Conservation (phyloP, 2,797 vertebrate species). For the Parotocinclus haroldoi region DNA sequence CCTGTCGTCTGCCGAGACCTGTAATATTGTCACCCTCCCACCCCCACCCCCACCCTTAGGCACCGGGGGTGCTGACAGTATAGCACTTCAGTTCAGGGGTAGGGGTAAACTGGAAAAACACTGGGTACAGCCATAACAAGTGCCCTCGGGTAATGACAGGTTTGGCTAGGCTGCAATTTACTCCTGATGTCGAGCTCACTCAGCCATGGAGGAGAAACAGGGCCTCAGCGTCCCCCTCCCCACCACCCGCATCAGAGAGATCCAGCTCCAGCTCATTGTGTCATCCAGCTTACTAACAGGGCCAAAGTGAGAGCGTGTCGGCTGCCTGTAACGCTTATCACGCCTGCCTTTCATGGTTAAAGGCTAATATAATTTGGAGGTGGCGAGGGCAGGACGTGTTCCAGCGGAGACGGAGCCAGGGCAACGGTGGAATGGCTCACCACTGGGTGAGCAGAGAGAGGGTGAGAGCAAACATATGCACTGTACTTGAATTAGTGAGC, state of each 20-base stretch:
- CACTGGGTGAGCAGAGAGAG: not conserved
- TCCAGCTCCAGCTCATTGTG: not conserved
- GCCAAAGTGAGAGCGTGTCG: slow-evolving; percentile 37
- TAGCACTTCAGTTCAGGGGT: slow-evolving; percentile 44
- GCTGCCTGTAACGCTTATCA: slow-evolving; percentile 43
- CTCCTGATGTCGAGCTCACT: slow-evolving; percentile 46
- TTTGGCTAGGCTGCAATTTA: slow-evolving; percentile 66
- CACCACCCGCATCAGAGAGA: slow-evolving; percentile 12
- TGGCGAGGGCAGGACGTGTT: slow-evolving; percentile 21
- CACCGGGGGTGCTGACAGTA: slow-evolving; percentile 57
- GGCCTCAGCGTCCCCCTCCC: slow-evolving; percentile 33
- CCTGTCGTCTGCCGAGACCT: slow-evolving; percentile 58
- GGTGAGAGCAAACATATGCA: not conserved
- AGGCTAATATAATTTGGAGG: slow-evolving; percentile 49
- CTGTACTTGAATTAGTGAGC: not conserved
- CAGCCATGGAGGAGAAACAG: slow-evolving; percentile 37
- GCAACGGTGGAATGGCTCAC: slow-evolving; percentile 19
- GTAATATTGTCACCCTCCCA: slow-evolving; percentile 66
- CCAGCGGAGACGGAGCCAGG: slow-evolving; percentile 34
- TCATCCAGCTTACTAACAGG: slow-evolving; percentile 47
- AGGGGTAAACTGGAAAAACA: slow-evolving; percentile 57
- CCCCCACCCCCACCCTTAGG: slow-evolving; percentile 42
- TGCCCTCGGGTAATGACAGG: slow-evolving; percentile 70
- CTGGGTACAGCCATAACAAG: slow-evolving; percentile 58
- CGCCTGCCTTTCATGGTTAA: slow-evolving; percentile 47